Evolutionary conservation across 1,140 invertebrate genomes (phyloP).

Genomic region (Rhizoglyphus robini): DNA sequence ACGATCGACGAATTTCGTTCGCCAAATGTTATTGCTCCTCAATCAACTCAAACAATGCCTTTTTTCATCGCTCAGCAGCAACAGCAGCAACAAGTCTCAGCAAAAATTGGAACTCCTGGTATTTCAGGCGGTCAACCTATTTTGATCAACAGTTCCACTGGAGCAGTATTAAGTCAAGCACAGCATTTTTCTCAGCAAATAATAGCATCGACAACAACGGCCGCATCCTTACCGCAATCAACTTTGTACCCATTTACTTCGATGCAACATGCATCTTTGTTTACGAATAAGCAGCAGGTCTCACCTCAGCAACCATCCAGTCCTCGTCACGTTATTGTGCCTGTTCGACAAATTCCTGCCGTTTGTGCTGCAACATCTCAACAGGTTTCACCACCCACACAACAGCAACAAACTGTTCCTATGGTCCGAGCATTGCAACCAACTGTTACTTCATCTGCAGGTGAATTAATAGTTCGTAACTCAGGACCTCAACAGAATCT

Average conservation of each 20-base stretch:
- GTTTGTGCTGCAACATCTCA: not conserved
- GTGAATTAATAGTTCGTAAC: too few relatives aligned
- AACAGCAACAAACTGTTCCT: constrained; percentile 19
- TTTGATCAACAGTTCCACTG: not conserved
- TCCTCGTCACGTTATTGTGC: constrained; percentile 29
- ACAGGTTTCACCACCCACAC: constrained; percentile 10
- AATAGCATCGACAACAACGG: not conserved
- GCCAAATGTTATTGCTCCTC: constrained; percentile 4
- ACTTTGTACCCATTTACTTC: not conserved
- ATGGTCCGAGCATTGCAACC: not conserved
- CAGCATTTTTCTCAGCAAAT: not conserved
- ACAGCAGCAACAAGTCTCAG: too few relatives aligned
- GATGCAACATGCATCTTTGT: constrained; percentile 2
- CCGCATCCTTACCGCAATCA: not conserved
- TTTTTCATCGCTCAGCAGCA: not conserved
- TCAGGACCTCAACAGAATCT: too few relatives aligned
- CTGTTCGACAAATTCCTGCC: constrained; percentile 38
- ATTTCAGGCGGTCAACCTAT: not conserved
- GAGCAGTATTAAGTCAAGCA: not conserved
- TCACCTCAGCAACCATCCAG: constrained; percentile 27
- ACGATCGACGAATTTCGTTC: not conserved
- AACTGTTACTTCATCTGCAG: not conserved
- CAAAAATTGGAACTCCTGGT: too few relatives aligned
- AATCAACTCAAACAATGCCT: not conserved
- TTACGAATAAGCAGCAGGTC: constrained; percentile 25